Conservation (phyloP, 2,797 vertebrate species). For the Alosa sapidissima region DNA sequence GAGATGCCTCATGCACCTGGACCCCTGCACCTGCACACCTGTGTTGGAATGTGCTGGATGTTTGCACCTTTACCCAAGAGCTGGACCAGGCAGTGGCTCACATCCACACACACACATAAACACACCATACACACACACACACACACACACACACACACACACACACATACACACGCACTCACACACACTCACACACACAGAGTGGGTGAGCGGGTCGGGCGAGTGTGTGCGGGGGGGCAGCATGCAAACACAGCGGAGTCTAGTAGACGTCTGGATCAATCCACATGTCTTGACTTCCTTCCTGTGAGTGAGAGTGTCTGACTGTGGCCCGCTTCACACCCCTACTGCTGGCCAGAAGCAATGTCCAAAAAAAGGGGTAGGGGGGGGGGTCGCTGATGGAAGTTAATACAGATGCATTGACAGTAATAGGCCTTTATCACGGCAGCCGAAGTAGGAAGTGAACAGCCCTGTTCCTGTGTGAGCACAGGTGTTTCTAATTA, state of each 20-base stretch:
- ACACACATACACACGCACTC: background rate
- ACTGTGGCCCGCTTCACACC: background rate
- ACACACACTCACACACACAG: background rate
- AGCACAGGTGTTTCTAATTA: too few species aligned
- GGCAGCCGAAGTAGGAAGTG: too few species aligned
- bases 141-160: background rate
- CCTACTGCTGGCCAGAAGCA: background rate
- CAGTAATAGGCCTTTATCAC: too few species aligned
- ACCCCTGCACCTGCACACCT: background rate
- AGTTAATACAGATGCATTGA: slow-evolving; percentile 49
- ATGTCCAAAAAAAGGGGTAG: background rate
- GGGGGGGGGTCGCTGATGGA: background rate
- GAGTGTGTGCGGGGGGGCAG: background rate
- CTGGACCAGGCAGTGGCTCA: too few species aligned
- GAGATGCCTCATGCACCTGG: background rate
- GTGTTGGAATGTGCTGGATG: background rate
- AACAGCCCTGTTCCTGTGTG: too few species aligned
- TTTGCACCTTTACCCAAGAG: too few species aligned
- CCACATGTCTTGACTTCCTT: background rate
- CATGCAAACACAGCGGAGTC: background rate
- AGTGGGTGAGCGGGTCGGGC: background rate
- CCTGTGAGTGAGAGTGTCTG: background rate
- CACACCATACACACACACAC: background rate
- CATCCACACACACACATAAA: background rate
- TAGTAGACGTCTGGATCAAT: background rate